These are phyloP conservation scores for Hyles vespertilio DNA, from an alignment of 1,140 invertebrate species.

Conservation along the genomic window DNA sequence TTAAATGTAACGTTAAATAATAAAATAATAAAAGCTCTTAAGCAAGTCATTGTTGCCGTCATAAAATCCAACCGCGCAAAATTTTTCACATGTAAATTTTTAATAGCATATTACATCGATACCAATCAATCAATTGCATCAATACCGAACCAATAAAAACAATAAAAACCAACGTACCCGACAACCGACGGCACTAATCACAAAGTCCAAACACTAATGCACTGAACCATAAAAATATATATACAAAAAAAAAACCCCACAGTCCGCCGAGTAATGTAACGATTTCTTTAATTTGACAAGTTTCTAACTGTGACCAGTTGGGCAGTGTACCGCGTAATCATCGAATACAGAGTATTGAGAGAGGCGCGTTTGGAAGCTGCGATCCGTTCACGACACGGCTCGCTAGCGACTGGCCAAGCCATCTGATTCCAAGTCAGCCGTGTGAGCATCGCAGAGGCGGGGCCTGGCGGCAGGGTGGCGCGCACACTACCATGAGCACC, in stretches of 20 bases:
- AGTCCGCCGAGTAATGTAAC: constrained; percentile 40
- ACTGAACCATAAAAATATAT: constrained; percentile 23
- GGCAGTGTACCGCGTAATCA: constrained; percentile 65
- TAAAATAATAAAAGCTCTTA: too few species aligned
- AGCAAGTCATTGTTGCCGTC: too few species aligned
- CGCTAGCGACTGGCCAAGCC: constrained; percentile 69
- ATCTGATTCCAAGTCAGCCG: constrained; percentile 74
- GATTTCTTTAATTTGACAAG: constrained; percentile 64
- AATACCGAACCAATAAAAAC: too few species aligned
- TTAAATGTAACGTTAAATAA: background rate
- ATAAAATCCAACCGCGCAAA: too few species aligned
- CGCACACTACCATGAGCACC: constrained; percentile 41
- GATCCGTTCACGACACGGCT: constrained; percentile 71
- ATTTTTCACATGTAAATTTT: too few species aligned
- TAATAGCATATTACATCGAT: too few species aligned
- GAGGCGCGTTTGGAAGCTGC: constrained; percentile 43
- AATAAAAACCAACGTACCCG: constrained; percentile 44
- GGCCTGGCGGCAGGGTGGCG: constrained; percentile 42
- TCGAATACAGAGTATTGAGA: constrained; percentile 53
- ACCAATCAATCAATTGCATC: too few species aligned
- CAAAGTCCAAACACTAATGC: constrained; percentile 11
- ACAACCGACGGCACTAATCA: constrained; percentile 6
- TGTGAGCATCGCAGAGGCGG: constrained; percentile 67
- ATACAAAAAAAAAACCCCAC: constrained; percentile 52
- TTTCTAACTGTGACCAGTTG: constrained; percentile 50